Evolutionary conservation across 2,113 vertebrate species (phyloP).

Genomic region (Hepsetus odoe): DNA sequence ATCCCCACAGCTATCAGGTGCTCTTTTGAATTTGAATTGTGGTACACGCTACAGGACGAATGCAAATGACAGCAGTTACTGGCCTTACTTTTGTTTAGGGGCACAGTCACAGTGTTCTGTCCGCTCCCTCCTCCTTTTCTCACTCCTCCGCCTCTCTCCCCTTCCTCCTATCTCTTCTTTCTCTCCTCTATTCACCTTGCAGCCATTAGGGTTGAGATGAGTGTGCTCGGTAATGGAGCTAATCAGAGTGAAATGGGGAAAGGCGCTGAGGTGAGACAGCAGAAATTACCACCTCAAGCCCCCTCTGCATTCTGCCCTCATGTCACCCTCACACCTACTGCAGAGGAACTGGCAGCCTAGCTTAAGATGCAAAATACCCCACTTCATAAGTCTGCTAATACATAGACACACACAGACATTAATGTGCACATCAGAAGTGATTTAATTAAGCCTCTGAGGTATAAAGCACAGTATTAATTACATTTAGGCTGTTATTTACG

Average conservation of each 20-base stretch:
- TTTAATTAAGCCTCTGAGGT: too few relatives aligned
- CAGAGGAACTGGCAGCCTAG: slow-evolving; percentile 16
- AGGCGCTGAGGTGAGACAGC: slow-evolving; percentile 76
- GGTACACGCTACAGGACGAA: not conserved
- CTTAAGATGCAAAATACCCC: not conserved
- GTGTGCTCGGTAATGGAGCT: slow-evolving; percentile 76
- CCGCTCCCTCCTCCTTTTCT: not conserved
- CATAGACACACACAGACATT: too few relatives aligned
- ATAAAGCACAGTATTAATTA: too few relatives aligned
- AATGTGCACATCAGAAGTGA: too few relatives aligned
- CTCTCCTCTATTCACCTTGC: slow-evolving; percentile 57
- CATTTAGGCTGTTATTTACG: too few relatives aligned
- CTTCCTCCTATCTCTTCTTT: slow-evolving; percentile 38
- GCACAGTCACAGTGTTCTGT: slow-evolving; percentile 46
- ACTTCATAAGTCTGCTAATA: not conserved
- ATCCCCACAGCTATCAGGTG: not conserved
- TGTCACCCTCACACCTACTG: slow-evolving; percentile 29
- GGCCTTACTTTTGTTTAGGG: not conserved
- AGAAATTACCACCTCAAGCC: slow-evolving; percentile 69
- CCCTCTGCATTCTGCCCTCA: not conserved
- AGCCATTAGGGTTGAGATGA: slow-evolving; percentile 69
- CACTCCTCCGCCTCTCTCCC: not conserved
- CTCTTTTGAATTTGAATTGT: not conserved
- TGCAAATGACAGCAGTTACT: not conserved
- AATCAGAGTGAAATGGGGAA: slow-evolving; percentile 76